Evolutionary conservation across 2,888 invertebrate species (phyloP).

Genomic region (Ashinkailepas kermadecensis): DNA sequence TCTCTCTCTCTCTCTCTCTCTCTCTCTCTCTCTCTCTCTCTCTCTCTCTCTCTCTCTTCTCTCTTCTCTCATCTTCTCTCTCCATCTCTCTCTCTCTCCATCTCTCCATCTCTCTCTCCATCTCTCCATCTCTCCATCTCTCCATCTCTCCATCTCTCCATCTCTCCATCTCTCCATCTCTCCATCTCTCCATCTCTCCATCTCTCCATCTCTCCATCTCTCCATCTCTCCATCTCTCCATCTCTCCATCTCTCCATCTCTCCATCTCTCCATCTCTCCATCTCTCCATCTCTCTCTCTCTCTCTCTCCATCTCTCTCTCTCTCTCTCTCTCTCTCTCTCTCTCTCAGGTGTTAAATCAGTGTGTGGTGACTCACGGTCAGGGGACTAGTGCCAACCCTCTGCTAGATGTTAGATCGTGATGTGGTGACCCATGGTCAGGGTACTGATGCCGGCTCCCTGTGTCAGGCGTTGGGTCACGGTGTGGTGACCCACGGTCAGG

Average conservation of each 20-base stretch:
- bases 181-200: slow-evolving; percentile 23
- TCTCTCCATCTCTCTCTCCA: slow-evolving; percentile 9
- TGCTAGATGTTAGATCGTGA: no score
- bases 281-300: slow-evolving; percentile 24
- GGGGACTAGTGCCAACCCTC: no score
- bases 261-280: slow-evolving; percentile 25
- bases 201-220: slow-evolving; percentile 22
- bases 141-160: slow-evolving; percentile 26
- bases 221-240: slow-evolving; percentile 23
- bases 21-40: no score
- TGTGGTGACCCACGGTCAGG: no score
- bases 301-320: neutral
- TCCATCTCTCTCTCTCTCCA: no score
- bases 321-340: slow-evolving; percentile 15
- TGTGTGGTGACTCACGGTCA: no score
- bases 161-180: slow-evolving; percentile 26
- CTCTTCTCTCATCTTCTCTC: no score
- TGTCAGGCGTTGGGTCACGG: no score
- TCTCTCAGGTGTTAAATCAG: neutral
- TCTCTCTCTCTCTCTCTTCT: no score
- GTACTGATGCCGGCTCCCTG: no score
- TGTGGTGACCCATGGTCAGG: no score
- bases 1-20: no score
- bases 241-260: slow-evolving; percentile 22
- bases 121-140: slow-evolving; percentile 28